These are phyloP conservation scores for Thalassoma bifasciatum DNA, from an alignment of 2,113 vertebrate genomes.

Conservation along the genomic window DNA sequence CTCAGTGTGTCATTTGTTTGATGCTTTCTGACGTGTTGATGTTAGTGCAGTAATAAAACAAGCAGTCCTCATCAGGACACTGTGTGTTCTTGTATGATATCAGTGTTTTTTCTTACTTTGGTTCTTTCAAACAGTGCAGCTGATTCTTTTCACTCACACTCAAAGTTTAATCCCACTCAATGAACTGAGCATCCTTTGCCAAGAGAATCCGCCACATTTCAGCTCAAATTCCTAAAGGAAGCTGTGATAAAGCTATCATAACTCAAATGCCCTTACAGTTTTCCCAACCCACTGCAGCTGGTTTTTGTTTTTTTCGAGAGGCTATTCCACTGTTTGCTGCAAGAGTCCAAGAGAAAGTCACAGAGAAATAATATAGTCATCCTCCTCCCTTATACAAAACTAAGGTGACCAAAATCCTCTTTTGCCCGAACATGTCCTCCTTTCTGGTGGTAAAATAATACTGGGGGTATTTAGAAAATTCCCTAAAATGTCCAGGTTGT, in stretches of 20 bases:
- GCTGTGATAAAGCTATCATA: not conserved
- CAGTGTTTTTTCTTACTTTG: not conserved
- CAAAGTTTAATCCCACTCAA: not conserved
- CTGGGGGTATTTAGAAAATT: too few species aligned
- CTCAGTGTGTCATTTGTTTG: not conserved
- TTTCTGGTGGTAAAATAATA: too few species aligned
- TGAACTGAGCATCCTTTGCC: not conserved
- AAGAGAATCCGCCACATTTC: not conserved
- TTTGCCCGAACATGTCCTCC: too few species aligned
- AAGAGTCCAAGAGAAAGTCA: too few species aligned
- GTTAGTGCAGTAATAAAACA: slow-evolving; percentile 4
- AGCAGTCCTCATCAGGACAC: not conserved
- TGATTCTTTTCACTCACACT: not conserved
- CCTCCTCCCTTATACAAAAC: too few species aligned
- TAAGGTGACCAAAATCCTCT: too few species aligned
- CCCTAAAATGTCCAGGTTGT: too few species aligned
- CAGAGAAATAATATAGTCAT: too few species aligned
- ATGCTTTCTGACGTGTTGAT: slow-evolving; percentile 5
- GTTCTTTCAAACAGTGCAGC: not conserved
- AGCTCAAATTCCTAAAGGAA: not conserved
- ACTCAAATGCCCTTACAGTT: not conserved
- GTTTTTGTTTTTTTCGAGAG: too few species aligned
- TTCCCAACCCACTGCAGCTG: too few species aligned
- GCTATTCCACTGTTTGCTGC: too few species aligned
- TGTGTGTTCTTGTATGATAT: not conserved